Percentiles rank a stretch among this genome's conserved stretches.
Evolutionary conservation across 2,888 invertebrate genomes (phyloP).

Genomic region (Drosophila kokeensis): DNA sequence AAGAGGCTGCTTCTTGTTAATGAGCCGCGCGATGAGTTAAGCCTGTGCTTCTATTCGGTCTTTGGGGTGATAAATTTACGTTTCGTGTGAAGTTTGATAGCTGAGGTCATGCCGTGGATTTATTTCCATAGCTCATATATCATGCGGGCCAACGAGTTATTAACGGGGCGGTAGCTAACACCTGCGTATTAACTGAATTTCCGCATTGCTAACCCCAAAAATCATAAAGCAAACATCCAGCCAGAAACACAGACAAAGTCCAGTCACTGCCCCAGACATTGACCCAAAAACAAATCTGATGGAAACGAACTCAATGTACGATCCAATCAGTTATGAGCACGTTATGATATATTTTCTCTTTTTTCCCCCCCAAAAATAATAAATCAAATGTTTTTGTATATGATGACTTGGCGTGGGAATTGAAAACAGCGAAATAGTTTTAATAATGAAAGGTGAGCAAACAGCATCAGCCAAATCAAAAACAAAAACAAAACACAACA

Average conservation of each 20-base stretch:
- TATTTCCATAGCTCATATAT: slow-evolving; percentile 77
- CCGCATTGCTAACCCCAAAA: slow-evolving; percentile 62
- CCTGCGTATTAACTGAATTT: slow-evolving; percentile 75
- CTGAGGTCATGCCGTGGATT: slow-evolving; percentile 77
- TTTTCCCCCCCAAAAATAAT: slow-evolving; percentile 37
- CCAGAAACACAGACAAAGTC: slow-evolving; percentile 20
- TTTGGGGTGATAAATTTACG: slow-evolving; percentile 58
- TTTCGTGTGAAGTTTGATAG: slow-evolving; percentile 79
- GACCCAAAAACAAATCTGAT: slow-evolving; percentile 50
- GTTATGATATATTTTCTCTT: slow-evolving; percentile 67
- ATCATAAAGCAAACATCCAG: slow-evolving; percentile 9
- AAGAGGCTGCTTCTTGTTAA: slow-evolving; percentile 79
- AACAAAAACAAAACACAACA: slow-evolving; percentile 29
- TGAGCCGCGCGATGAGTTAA: slow-evolving; percentile 66
- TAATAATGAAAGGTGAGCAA: slow-evolving; percentile 64
- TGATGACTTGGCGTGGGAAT: slow-evolving; percentile 77
- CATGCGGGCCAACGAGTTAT: slow-evolving; percentile 62
- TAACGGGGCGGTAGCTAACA: slow-evolving; percentile 75
- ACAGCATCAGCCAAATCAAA: slow-evolving; percentile 32
- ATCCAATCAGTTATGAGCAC: slow-evolving; percentile 60
- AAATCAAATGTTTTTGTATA: slow-evolving; percentile 56
- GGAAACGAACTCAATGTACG: slow-evolving; percentile 42
- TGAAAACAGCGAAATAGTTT: slow-evolving; percentile 72
- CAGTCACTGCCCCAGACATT: slow-evolving; percentile 62
- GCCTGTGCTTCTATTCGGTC: slow-evolving; percentile 45